Base-by-base conservation (phyloP, 2,888 invertebrate genomes). In the Eristalinus aeneus region DNA sequence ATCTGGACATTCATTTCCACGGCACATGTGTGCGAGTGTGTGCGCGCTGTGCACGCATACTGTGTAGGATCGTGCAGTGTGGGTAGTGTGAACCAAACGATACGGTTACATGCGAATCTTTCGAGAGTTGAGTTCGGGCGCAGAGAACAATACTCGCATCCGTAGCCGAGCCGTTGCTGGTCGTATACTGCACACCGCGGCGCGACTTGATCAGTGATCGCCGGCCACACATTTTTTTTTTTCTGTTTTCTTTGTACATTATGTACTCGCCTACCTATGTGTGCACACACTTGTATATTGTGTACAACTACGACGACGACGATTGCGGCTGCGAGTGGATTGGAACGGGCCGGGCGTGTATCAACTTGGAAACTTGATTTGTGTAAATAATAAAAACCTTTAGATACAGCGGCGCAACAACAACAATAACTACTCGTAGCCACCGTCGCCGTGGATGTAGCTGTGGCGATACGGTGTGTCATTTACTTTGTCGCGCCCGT, bases 331-430 rank as follows among this genome's bases (percentile, higher is more conserved):
- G 27, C 64, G 71, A 73, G 76, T 82, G 82, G 77, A 82, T 86
- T 86, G 86, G 82, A 86, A 86, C 86, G 75, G 64, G 36, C 64
- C 73, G 76, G 86, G 86, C 86, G 86, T 46, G 46, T 86, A 82
- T 86, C 86, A 86, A 78, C 61, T 86, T 86, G 78, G 39, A 82
- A 86, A 86, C 86, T 86, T 86, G 86, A 86, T 86, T 86, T 86
- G 86, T 82, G 86, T 86, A 86, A 86, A 86, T 86, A 86, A 82
- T 74, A 78, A 86, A 82, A 74, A 58, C 36, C n/a, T 36, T 22
- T 16, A 27, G 39, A n/a, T 63, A 74, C 31, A 32, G 20, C 56
- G 34, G 36, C 34, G 20, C 67, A 53, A 68, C 72, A 69, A 68
- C 71, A 64, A 68, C 68, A 56, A 71, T 39, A 72, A 64, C 71